Percentiles rank a stretch among this genome's conserved stretches.
These are phyloP conservation scores for Rhagonycha lutea DNA, from an alignment of 2,888 invertebrate genomes.

Conservation along the genomic window DNA sequence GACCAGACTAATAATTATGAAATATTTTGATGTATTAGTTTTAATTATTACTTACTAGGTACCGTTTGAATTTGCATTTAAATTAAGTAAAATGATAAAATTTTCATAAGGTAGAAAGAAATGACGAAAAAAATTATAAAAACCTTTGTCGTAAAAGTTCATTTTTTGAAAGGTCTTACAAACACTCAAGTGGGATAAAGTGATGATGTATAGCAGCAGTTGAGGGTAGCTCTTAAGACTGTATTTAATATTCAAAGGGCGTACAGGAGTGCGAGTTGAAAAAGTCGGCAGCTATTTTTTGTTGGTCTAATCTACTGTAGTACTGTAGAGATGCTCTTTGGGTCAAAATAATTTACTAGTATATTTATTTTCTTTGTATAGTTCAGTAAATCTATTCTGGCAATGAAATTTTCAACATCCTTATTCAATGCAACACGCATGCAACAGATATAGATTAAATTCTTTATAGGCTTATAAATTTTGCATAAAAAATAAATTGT, in stretches of 20 bases:
- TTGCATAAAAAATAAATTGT: background rate
- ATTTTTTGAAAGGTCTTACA: conserved; percentile 38
- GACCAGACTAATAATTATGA: background rate
- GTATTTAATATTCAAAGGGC: conserved; percentile 44
- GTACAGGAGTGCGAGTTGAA: conserved; percentile 41
- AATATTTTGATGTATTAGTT: background rate
- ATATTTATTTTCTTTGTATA: conserved; percentile 24
- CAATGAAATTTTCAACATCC: background rate
- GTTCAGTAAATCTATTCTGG: conserved; percentile 11
- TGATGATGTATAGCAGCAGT: conserved; percentile 43
- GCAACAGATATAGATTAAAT: background rate
- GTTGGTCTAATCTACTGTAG: conserved; percentile 39
- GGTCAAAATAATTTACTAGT: conserved; percentile 37
- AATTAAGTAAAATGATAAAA: background rate
- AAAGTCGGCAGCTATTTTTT: conserved; percentile 44
- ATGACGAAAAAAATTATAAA: background rate
- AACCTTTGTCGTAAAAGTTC: conserved; percentile 33
- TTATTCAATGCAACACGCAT: background rate
- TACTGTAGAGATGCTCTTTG: conserved; percentile 30
- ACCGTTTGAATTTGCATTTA: background rate
- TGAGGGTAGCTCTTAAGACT: conserved; percentile 42
- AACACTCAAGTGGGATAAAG: conserved; percentile 42
- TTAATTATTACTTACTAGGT: background rate
- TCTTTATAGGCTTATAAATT: background rate
- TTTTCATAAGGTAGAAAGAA: background rate